These are phyloP conservation scores for Jacana jacana DNA, from an alignment of 2,113 vertebrate genomes.

Conservation along the genomic window DNA sequence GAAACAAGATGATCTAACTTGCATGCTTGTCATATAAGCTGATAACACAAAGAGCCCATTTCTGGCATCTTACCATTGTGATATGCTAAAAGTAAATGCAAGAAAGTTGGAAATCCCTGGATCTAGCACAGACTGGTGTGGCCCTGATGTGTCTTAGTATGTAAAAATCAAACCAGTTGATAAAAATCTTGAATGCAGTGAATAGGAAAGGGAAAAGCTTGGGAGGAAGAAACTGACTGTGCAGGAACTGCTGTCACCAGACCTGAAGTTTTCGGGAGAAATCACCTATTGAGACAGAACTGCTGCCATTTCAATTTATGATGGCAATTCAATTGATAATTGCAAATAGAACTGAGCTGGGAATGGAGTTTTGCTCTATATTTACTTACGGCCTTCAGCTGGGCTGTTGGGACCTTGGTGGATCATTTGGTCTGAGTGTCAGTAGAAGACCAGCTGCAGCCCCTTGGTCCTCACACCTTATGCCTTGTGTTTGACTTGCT, in stretches of 20 bases:
- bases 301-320: neutral
- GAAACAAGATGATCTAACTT: neutral
- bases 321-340: neutral
- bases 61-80: neutral
- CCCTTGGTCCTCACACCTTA: neutral
- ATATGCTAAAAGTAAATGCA: neutral
- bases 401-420: neutral
- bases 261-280: neutral
- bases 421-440: neutral
- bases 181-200: neutral
- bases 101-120: neutral
- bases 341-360: neutral
- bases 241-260: neutral
- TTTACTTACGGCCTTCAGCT: neutral
- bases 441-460: neutral
- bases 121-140: neutral
- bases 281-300: neutral
- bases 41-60: neutral
- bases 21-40: neutral
- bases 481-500: rapidly evolving
- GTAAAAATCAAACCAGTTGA: neutral
- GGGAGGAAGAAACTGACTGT: neutral
- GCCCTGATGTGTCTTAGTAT: neutral
- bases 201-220: neutral
- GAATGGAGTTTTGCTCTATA: neutral